Evolutionary conservation across 2,888 invertebrate species (phyloP).

Genomic region (Phaonia tiefii): DNA sequence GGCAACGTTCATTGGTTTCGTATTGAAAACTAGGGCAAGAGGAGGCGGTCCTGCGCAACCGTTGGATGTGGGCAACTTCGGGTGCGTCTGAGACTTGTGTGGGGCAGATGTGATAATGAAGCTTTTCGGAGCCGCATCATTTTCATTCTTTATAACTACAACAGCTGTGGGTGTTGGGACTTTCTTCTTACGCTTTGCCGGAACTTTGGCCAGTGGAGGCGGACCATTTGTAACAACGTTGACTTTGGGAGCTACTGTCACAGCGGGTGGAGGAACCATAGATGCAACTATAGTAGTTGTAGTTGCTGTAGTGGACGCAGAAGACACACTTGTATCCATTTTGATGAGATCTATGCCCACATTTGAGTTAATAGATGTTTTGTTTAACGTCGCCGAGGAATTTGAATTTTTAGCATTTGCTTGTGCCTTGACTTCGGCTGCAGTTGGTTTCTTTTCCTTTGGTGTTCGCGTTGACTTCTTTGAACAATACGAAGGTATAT

Average conservation of each 20-base stretch:
- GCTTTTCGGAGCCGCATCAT: conserved; percentile 14
- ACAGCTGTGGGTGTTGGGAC: conserved; percentile 27
- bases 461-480: conserved; percentile 75
- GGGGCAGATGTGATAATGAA: conserved; percentile 39
- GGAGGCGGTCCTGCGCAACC: conserved; percentile 67
- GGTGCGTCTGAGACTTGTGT: conserved; percentile 17
- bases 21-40: conserved; percentile 68
- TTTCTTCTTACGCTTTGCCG: conserved; percentile 64
- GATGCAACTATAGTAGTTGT: conserved; percentile 38
- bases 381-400: not conserved
- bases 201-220: conserved; percentile 57
- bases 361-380: conserved; percentile 29
- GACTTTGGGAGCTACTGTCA: conserved; percentile 46
- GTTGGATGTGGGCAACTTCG: conserved; percentile 43
- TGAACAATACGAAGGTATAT: conserved; percentile 79
- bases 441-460: conserved; percentile 68
- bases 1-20: conserved; percentile 71
- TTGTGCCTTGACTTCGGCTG: conserved; percentile 68
- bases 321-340: conserved; percentile 57
- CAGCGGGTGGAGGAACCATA: conserved; percentile 28
- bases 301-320: conserved; percentile 46
- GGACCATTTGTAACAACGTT: conserved; percentile 47
- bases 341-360: conserved; percentile 62
- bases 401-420: conserved; percentile 57
- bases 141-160: conserved; percentile 34